A percentile compares a stretch with the other conserved stretches of the same genome.
phyloP scores from a whole-genome alignment of 2,797 vertebrate species.

The Sebastes hubbsi region DNA sequence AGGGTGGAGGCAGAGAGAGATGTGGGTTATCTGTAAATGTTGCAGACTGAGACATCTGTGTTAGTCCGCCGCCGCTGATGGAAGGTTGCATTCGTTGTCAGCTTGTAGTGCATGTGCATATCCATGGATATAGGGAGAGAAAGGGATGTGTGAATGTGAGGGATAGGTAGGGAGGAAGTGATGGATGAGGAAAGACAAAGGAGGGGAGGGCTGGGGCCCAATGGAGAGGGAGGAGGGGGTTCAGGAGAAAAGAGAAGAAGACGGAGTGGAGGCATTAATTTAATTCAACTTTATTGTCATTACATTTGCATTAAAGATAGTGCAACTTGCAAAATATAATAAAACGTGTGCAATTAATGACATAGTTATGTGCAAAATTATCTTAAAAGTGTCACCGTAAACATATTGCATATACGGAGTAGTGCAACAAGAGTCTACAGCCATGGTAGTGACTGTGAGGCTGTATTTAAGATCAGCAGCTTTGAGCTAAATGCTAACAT shows the following conservation, averaged over 20 bases:
- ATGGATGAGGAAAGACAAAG: conserved; percentile 18
- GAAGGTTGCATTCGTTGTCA: conserved; percentile 34
- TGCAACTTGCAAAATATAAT: background rate
- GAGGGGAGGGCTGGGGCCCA: background rate
- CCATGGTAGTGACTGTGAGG: background rate
- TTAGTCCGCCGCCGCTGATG: conserved; percentile 11
- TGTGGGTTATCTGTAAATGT: conserved; percentile 57
- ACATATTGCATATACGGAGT: background rate
- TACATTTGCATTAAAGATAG: background rate
- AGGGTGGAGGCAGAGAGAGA: conserved; percentile 14
- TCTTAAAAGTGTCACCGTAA: too few relatives aligned
- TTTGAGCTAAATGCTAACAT: background rate
- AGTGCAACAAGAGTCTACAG: background rate
- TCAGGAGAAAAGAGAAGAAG: background rate
- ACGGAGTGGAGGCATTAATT: background rate
- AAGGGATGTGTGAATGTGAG: conserved; percentile 4
- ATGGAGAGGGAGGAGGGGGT: background rate
- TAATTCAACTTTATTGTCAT: background rate
- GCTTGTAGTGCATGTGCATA: conserved; percentile 15
- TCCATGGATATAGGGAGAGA: background rate
- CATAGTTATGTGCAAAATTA: too few relatives aligned
- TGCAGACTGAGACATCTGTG: conserved; percentile 55
- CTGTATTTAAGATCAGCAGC: background rate
- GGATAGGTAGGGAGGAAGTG: conserved; percentile 8
- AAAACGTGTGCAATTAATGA: too few relatives aligned